phyloP scores from a whole-genome alignment of 2,888 invertebrate genomes.

The Trichopoda pennipes region DNA sequence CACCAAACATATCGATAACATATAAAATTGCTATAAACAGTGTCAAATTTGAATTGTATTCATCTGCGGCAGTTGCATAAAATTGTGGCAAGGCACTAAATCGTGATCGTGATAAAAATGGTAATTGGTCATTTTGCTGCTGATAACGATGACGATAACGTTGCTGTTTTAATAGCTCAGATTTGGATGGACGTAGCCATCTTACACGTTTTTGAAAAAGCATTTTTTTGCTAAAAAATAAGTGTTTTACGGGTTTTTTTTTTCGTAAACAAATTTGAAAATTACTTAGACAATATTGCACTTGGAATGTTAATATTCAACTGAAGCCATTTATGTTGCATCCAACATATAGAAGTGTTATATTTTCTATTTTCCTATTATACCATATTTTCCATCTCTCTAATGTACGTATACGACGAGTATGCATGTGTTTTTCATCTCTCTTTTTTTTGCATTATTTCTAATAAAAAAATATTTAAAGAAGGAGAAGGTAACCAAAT shows the following conservation, averaged over 20 bases:
- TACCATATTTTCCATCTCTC: constrained; percentile 1
- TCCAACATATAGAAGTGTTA: constrained; percentile 30
- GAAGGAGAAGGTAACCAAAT: constrained; percentile 32
- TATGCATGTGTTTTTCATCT: constrained; percentile 2
- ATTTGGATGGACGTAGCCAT: constrained; percentile 64
- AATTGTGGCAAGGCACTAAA: constrained; percentile 79
- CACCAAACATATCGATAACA: constrained; percentile 91
- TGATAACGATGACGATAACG: constrained; percentile 12
- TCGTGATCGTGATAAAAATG: constrained; percentile 76
- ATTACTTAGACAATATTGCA: constrained; percentile 53
- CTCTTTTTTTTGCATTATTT: constrained; percentile 43
- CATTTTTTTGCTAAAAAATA: constrained; percentile 52
- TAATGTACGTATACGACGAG: not conserved
- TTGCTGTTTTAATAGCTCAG: constrained; percentile 46
- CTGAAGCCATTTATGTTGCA: constrained; percentile 63
- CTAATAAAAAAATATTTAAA: constrained; percentile 48
- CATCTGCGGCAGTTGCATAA: constrained; percentile 72
- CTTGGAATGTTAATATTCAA: constrained; percentile 54
- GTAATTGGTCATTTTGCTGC: constrained; percentile 76
- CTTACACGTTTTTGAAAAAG: constrained; percentile 61
- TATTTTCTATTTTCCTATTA: constrained; percentile 23
- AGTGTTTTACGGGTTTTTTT: too few relatives aligned
- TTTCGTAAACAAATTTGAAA: not conserved
- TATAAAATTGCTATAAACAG: constrained; percentile 87
- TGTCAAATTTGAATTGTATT: constrained; percentile 82